A percentile compares a stretch with the other conserved stretches of the same genome.
phyloP scores from a whole-genome alignment of 2,888 invertebrate species.

The Eilema caniola region DNA sequence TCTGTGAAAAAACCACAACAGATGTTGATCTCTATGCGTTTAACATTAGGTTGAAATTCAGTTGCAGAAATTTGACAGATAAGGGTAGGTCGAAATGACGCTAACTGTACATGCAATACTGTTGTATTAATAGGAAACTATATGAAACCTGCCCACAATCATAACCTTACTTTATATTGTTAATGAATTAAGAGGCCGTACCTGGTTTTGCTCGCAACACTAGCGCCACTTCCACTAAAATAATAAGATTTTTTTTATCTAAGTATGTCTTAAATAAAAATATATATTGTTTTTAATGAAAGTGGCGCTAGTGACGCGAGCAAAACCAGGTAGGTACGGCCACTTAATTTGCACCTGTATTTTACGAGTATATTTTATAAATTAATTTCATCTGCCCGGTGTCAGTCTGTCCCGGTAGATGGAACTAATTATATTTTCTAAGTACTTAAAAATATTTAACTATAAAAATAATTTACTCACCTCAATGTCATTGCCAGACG shows the following conservation, averaged over 20 bases:
- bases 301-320: constrained; percentile 30
- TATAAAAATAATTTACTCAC: constrained; percentile 22
- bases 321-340: constrained; percentile 31
- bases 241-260: constrained; percentile 20
- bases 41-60: too few species aligned
- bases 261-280: constrained; percentile 19
- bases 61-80: too few species aligned
- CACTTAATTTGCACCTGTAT: constrained; percentile 28
- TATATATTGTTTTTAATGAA: constrained; percentile 24
- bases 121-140: too few species aligned
- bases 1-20: too few species aligned
- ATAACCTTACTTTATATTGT: constrained; percentile 26
- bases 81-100: too few species aligned
- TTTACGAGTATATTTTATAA: constrained; percentile 23
- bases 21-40: too few species aligned
- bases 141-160: constrained; percentile 20
- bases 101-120: too few species aligned
- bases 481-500: constrained; percentile 37
- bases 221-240: constrained; percentile 17
- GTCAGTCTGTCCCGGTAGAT: constrained; percentile 34
- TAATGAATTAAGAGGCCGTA: constrained; percentile 23
- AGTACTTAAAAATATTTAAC: constrained; percentile 24
- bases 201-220: constrained; percentile 24
- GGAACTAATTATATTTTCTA: constrained; percentile 32
- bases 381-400: constrained; percentile 32